Conservation (phyloP, 2,888 invertebrate genomes). For the Drosophila pseudotakahashii region DNA sequence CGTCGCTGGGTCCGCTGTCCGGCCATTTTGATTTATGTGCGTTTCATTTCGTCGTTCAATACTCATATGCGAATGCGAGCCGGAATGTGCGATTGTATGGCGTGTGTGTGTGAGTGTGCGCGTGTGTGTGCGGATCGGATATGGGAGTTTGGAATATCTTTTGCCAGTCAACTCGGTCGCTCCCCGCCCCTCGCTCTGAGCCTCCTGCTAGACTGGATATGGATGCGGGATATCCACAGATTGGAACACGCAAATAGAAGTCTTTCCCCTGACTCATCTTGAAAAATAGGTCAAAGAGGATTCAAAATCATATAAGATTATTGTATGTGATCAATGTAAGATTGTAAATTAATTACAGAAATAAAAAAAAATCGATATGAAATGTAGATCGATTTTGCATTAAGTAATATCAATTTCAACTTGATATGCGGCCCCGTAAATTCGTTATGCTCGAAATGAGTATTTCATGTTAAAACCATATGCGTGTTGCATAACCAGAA, state of each 20-base stretch:
- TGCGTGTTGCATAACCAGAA: no score
- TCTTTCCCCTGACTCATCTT: not conserved
- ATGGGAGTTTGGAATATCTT: conserved; percentile 81
- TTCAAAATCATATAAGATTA: no score
- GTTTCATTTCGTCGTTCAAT: conserved; percentile 84
- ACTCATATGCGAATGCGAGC: conserved; percentile 82
- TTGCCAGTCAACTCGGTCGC: conserved; percentile 52
- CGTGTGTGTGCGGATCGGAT: conserved; percentile 67
- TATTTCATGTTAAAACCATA: no score
- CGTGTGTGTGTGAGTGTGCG: conserved; percentile 29
- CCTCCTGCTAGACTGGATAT: conserved; percentile 35
- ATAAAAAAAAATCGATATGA: no score
- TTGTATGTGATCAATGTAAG: no score
- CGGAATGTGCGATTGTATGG: conserved; percentile 63
- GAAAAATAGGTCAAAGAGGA: not conserved
- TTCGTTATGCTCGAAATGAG: no score
- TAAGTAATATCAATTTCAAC: no score
- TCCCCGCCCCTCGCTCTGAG: conserved; percentile 24
- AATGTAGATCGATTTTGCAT: no score
- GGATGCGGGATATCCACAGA: conserved; percentile 38
- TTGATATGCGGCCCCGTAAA: no score
- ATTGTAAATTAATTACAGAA: no score
- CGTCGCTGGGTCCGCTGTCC: conserved; percentile 79
- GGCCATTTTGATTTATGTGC: conserved; percentile 84
- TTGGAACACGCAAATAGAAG: conserved; percentile 6